Base-by-base conservation (phyloP, 1,140 invertebrate genomes). In the Aphelenchoides fujianensis region DNA sequence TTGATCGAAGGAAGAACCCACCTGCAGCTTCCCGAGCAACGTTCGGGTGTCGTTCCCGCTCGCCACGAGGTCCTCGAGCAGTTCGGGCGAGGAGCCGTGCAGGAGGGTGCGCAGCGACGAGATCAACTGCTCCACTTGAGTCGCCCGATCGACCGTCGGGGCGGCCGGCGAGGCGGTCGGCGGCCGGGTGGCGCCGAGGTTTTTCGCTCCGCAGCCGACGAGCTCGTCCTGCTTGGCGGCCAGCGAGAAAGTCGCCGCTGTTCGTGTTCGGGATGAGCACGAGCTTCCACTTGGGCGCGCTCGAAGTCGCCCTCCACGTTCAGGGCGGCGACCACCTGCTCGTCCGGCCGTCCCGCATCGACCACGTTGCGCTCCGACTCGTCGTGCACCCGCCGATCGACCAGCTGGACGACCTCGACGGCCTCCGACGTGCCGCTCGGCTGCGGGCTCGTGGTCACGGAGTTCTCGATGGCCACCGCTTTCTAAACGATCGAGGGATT, bases 231-330 rank as follows among this genome's bases (percentile, higher is more conserved):
- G 36, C 31, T 69, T 69, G 37, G 31, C 35, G 31, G 34, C 27
- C 12, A 67, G 27, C n/a, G 67, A 69, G n/a, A 35, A 70, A 67
- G 31, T 70, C 69, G 27, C 69, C 69, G 34, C 69, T 69, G 31
- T 70, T 70, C 7, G 52, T 67, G 27, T 52, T 52, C 32, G 55
- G n/a, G 69, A 66, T 70, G 69, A 9, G 30, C 30, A 63, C 34
- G 34, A 27, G 55, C 12, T 37, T 70, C 69, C 2, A 34, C 30
- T 2, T 32, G 28, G 19, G 69, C 69, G 41, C 67, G 28, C 12
- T 70, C 27, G 30, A 69, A 68, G 61, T 70, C 69, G 34, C 52
- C 34, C 23, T 70, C 69, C 31, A 70, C 23, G 19, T 19, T 57
- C 23, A 32, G 12, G 7, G 54, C 69, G 16, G 48, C 67, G n/a